Conservation (phyloP, 2,113 vertebrate genomes). For the Thermophis baileyi region DNA sequence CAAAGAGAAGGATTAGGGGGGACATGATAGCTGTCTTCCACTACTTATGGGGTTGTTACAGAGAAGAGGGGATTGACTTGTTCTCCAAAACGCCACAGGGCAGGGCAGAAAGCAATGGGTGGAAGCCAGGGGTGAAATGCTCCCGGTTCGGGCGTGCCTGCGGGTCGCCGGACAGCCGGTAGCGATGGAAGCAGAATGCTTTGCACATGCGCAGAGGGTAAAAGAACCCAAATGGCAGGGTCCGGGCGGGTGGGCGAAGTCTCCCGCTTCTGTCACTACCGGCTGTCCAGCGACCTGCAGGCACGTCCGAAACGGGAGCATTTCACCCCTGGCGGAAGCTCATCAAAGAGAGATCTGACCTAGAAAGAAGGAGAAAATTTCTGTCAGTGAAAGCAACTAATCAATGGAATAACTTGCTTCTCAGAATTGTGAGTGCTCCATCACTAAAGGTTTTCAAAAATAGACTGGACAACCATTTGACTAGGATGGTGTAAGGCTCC, state of each 20-base stretch:
- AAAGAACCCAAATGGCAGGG: no score
- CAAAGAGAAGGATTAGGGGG: background rate
- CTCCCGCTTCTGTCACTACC: no score
- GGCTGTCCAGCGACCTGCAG: no score
- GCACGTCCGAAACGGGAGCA: no score
- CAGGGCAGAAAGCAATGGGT: background rate
- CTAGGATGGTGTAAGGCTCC: background rate
- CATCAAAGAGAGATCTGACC: background rate
- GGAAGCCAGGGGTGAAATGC: no score
- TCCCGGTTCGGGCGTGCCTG: no score
- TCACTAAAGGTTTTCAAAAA: background rate
- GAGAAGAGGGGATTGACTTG: background rate
- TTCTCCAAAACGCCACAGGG: background rate
- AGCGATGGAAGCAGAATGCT: no score
- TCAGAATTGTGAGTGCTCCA: background rate
- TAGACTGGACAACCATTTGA: background rate
- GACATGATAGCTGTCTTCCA: background rate
- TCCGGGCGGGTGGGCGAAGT: no score
- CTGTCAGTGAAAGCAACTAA: background rate
- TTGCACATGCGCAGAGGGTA: no score
- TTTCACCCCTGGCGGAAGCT: no score
- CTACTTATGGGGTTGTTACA: background rate
- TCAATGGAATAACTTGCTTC: background rate
- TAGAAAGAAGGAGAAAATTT: background rate
- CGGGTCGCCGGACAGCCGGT: no score